Evolutionary conservation across 1,140 invertebrate genomes (phyloP).

Genomic region (Drosophila willistoni): DNA sequence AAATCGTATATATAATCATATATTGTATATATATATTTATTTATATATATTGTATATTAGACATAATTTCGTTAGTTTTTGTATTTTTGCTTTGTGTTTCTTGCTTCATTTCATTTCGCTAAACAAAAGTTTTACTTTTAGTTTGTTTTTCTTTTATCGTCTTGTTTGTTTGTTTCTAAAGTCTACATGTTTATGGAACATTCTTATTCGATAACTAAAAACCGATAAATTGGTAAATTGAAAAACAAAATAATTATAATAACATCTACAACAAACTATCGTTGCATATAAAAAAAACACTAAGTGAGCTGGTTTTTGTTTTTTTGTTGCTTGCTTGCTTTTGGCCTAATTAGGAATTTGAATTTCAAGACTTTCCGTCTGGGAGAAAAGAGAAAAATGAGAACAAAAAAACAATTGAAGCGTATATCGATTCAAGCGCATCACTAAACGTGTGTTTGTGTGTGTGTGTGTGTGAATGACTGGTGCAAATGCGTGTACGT

Average conservation of each 20-base stretch:
- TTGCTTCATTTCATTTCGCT: slow-evolving; percentile 33
- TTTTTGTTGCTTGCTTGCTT: slow-evolving; percentile 31
- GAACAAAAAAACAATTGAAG: neutral
- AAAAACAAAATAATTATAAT: slow-evolving; percentile 48
- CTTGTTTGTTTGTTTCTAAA: slow-evolving; percentile 75
- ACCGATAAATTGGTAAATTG: slow-evolving; percentile 31
- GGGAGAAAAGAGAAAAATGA: neutral
- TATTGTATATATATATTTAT: slow-evolving; percentile 51
- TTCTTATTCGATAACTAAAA: slow-evolving; percentile 67
- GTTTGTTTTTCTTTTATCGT: slow-evolving; percentile 68
- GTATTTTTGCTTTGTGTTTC: slow-evolving; percentile 19
- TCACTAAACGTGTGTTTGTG: neutral
- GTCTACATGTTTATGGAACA: slow-evolving; percentile 79
- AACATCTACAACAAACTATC: slow-evolving; percentile 26
- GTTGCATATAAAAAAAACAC: slow-evolving; percentile 14
- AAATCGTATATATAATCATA: slow-evolving; percentile 40
- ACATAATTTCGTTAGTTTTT: slow-evolving; percentile 70
- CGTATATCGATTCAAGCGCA: neutral
- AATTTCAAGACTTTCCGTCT: neutral
- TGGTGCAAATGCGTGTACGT: neutral
- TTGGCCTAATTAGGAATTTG: slow-evolving; percentile 35
- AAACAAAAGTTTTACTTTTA: slow-evolving; percentile 74
- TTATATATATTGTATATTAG: slow-evolving; percentile 61
- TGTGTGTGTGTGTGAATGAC: neutral
- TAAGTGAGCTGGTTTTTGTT: neutral